Base-by-base conservation (phyloP, 2,113 vertebrate genomes). In the Ophthalmolycus amberensis region DNA sequence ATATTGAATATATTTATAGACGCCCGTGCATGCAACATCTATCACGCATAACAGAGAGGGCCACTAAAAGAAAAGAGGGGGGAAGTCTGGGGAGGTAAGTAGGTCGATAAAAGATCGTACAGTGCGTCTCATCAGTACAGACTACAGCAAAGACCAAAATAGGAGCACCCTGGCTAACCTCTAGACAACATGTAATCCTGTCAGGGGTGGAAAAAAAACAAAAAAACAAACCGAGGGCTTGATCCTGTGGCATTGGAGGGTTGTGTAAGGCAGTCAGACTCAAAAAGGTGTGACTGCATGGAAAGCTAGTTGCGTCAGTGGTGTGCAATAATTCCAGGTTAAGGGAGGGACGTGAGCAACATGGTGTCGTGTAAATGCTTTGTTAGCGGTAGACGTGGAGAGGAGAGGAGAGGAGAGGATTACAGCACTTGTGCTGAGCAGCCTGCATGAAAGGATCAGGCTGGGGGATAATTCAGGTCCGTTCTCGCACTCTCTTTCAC, bases 391-490 rank as follows among this genome's bases (percentile, higher is more conserved):
- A 42, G 82, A 84, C 63, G 59, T 60, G 75, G 85, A 79, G 70
- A 72, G 60, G 75, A 25, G 25, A 25, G 25, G 25, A 71, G 81
- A 85, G 93, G 94, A 71, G 81, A 85, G 93, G 93, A 94, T 94
- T 94, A 94, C n/a, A 75, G 82, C 86, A 71, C 82, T 91, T 92
- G 87, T 82, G 85, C 86, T 92, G 88, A 92, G 86, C 93, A 79
- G 90, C 89, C 91, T 94, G 80, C 87, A 91, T 94, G 90, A 93
- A 92, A 92, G 93, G 95, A 94, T 94, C 91, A 93, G 86, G 66
- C 83, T 40, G n/a, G 80, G 66, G 89, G 91, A 91, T 88, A 85
- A 91, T 90, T 91, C 83, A 76, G 82, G 64, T 66, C 75, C 15
- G 18, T 71, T 81, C 83, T 82, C n/a, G 64, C 71, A 58, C 76